A percentile compares a stretch with the other conserved stretches of the same genome.
Conservation (phyloP, 2,113 vertebrate genomes). For the Zosterops pallidus region DNA sequence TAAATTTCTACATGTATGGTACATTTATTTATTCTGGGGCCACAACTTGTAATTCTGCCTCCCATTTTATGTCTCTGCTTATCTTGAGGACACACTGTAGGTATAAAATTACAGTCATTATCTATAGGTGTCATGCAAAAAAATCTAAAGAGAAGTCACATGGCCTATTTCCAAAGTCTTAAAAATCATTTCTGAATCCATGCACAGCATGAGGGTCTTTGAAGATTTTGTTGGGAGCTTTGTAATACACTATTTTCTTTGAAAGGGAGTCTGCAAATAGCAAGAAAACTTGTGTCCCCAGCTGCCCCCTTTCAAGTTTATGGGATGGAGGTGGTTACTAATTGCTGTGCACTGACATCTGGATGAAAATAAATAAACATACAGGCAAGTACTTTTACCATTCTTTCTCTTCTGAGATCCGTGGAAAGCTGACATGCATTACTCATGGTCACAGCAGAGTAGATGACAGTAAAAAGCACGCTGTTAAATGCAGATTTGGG, state of each 20-base stretch:
- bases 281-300: background rate
- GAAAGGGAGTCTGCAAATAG: background rate
- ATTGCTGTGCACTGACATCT: background rate
- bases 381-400: background rate
- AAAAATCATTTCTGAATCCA: background rate
- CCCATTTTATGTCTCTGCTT: background rate
- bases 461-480: background rate
- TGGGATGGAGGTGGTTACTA: background rate
- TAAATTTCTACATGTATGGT: background rate
- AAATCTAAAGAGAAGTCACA: background rate
- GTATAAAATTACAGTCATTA: background rate
- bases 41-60: background rate
- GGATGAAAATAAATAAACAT: background rate
- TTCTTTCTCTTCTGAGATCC: background rate
- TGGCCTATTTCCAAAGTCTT: background rate
- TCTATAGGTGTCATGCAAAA: background rate
- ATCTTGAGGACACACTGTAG: background rate
- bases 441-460: background rate
- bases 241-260: background rate
- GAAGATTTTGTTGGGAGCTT: background rate
- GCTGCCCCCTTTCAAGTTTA: background rate
- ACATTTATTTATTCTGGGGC: background rate
- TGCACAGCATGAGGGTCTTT: background rate
- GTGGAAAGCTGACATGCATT: background rate
- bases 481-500: background rate